Conservation (phyloP, 2,888 invertebrate species). For the Epiblema foenella region DNA sequence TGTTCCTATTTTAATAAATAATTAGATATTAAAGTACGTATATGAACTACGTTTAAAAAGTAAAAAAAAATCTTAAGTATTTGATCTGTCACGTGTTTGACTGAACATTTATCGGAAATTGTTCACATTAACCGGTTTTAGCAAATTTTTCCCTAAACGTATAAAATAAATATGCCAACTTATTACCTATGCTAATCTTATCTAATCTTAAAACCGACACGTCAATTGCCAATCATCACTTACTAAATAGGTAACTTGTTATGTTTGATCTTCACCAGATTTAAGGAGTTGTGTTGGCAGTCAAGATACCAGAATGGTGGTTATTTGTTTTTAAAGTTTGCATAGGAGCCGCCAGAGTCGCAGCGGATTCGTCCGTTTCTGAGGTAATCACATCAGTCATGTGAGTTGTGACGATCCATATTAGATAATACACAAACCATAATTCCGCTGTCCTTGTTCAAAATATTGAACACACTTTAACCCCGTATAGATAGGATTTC, state of each 20-base stretch:
- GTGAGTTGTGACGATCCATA: background rate
- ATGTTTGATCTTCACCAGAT: slow-evolving; percentile 33
- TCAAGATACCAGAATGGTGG: slow-evolving; percentile 25
- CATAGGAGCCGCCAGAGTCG: background rate
- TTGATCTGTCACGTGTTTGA: background rate
- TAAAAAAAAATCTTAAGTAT: slow-evolving; percentile 10
- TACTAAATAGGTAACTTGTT: background rate
- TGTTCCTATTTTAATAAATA: background rate
- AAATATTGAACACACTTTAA: no score
- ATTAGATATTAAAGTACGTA: background rate
- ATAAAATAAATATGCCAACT: slow-evolving; percentile 28
- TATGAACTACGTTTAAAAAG: background rate
- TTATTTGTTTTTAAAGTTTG: slow-evolving; percentile 24
- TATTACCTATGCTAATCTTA: no score
- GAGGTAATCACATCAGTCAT: background rate
- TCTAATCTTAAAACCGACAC: no score
- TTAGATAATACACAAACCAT: no score
- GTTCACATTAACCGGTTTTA: slow-evolving; percentile 21
- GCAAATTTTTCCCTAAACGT: background rate
- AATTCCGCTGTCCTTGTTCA: no score
- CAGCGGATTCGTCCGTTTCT: slow-evolving; percentile 1
- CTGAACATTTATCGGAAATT: background rate
- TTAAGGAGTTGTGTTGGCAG: slow-evolving; percentile 24
- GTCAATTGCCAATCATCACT: slow-evolving; percentile 33
- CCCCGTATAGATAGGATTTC: no score